Base-by-base conservation (phyloP, 2,888 invertebrate genomes). In the Agrenia bidenticulata region DNA sequence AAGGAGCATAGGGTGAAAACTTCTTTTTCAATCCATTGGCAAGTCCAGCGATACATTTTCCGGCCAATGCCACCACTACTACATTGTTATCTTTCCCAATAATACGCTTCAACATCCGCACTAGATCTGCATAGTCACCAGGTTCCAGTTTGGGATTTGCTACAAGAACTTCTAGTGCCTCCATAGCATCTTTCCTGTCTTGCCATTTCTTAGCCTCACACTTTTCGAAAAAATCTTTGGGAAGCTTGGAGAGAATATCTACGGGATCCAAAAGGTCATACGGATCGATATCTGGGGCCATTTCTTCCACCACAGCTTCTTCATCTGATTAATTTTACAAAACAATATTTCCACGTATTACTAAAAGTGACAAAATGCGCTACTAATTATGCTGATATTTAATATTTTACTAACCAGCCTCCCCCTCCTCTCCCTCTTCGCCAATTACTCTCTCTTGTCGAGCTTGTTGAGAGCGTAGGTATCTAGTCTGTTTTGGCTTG, bases 151-250 rank as follows among this genome's bases (percentile, higher is more conserved):
- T 94, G 0, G 92, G 94, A 78, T 85, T 86, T 42, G 82, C 80
- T 11, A 92, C 79, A 21, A 95, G 81, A 72, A 85, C 86, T 72
- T 94, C 92, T 13, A 97, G 79, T 0, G 84, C 83, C 76, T 97
- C 97, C 15, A 99, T 80, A 0, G 90, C 89, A 79, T 97, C 96
- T 79, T 95, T 96, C 27, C 99, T 84, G 64, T 97, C 93, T 78
- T 93, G 93, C 99, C 96, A 99, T 78, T 94, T 97, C 80, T 94
- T 96, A 0, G 92, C 92, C 77, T 98, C 94, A 2, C 92, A 80
- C 79, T 95, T 92, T 2, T 96, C 95, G 79, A 89, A 94, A 80
- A 97, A 98, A 80, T 97, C 94, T 81, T 94, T 93, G 0, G 97
- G 95, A 39, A 99, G 81, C 79, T 94, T 92, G 0, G 92, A 89